A percentile compares a stretch with the other conserved stretches of the same genome.
Evolutionary conservation across 2,113 vertebrate species (phyloP).

Genomic region (Scartelaos histophorus): DNA sequence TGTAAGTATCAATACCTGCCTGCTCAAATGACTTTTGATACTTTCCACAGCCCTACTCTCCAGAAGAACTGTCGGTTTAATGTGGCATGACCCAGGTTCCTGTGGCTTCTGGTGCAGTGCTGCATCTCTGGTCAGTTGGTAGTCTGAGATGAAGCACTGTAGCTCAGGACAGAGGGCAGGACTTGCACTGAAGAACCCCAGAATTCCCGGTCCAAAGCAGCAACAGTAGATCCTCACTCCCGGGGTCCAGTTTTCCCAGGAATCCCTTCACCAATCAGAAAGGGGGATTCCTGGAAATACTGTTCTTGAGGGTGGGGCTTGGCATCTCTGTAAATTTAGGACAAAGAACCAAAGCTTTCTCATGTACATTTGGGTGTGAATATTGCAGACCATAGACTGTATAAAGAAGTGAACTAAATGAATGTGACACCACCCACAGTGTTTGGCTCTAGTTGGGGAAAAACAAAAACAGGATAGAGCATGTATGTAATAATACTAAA

Average conservation of each 20-base stretch:
- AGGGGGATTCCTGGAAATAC: conserved; percentile 99
- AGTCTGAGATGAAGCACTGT: conserved; percentile 99
- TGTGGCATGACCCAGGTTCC: conserved; percentile 34
- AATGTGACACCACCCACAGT: too few relatives aligned
- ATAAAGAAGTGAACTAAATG: too few relatives aligned
- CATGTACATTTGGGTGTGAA: too few relatives aligned
- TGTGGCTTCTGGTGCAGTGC: conserved; percentile 99
- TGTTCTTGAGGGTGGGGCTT: conserved; percentile 97
- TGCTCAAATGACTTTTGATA: too few relatives aligned
- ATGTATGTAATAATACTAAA: too few relatives aligned
- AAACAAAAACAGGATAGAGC: too few relatives aligned
- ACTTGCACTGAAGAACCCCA: not conserved
- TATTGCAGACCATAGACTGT: too few relatives aligned
- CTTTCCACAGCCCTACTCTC: too few relatives aligned
- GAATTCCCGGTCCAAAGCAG: not conserved
- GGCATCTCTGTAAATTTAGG: conserved; percentile 38
- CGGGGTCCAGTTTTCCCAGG: conserved; percentile 99
- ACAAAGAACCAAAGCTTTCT: not conserved
- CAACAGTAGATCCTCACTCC: conserved; percentile 76
- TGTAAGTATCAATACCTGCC: too few relatives aligned
- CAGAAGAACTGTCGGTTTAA: too few relatives aligned
- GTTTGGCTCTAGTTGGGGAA: too few relatives aligned
- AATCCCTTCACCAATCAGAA: conserved; percentile 91
- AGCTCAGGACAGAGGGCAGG: conserved; percentile 87
- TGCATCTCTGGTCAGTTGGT: conserved; percentile 99